Evolutionary conservation across 2,113 vertebrate genomes (phyloP), one percentile per base, ranked within the genome.

Genomic region (Coryphaenoides rupestris): DNA sequence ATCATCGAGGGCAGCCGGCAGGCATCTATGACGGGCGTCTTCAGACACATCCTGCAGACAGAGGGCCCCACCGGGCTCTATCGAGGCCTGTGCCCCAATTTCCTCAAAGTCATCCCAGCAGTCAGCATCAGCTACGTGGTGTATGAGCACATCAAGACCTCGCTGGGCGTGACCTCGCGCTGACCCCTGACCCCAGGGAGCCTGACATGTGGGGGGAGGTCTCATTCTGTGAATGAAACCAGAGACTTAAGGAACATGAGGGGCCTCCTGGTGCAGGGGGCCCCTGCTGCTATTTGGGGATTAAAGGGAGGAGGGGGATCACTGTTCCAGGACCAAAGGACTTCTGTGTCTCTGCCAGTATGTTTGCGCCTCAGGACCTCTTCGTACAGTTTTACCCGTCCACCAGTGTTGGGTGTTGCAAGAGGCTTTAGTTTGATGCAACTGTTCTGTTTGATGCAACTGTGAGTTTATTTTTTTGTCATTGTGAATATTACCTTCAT

Each of bases 61-160:
- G 97, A 99, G 74, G 96, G 97, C 4, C 92, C 94, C 0, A 79
- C 89, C 0, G 97, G 97, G 26, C 94, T 99, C 50, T 98, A 99
- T 84, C 87, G 97, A 56, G 97, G 97, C 26, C 86, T 99, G 84
- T 93, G 94, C 0, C 96, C 96, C 5, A 99, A 99, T 89, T 99
- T 98, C 57, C 95, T 98, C 82, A 99, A 99, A 81, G 96, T 99
- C 81, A 95, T 99, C 80, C 96, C 96, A 0, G 95, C 96, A 0
- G 96, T 99, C 21, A 98, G 96, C 95, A 98, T 99, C 90, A 98
- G 95, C 89, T 99, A 99, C 0, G 96, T 99, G 74, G 94, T 99
- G 1, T 99, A 99, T 4, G 96, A 99, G 63, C 92, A 93, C 84
- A 79, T 98, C 77, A 98, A 99, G 88, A 89, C 93, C n/a, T 92